Evolutionary conservation across 2,113 vertebrate species (phyloP).

Genomic region (Oryzias curvinotus): DNA sequence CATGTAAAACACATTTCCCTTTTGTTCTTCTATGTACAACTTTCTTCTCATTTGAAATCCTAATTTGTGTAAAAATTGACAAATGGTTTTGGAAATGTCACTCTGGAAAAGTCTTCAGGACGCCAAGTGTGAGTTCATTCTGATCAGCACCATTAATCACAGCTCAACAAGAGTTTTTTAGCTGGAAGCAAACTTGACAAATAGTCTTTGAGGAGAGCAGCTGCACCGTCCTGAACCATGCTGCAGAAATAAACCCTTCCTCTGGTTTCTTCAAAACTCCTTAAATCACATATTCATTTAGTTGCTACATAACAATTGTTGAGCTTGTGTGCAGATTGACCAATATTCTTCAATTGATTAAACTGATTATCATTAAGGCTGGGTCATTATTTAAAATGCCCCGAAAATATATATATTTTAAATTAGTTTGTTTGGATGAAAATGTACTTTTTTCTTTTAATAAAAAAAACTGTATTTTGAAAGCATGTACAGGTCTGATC

Average conservation of each 20-base stretch:
- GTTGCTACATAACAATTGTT: too few species aligned
- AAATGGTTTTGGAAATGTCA: too few species aligned
- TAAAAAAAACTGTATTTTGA: conserved; percentile 35
- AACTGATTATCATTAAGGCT: too few species aligned
- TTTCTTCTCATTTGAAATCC: neutral
- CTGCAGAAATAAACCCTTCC: conserved; percentile 18
- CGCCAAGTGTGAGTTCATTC: neutral
- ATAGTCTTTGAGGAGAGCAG: conserved; percentile 10
- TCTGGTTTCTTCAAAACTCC: conserved; percentile 16
- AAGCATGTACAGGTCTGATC: conserved; percentile 59
- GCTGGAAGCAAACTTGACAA: neutral
- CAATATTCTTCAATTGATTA: too few species aligned
- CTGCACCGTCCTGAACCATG: neutral
- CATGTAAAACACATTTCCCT: neutral
- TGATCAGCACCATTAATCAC: conserved; percentile 13
- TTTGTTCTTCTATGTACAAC: neutral
- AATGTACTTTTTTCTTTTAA: neutral
- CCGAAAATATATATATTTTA: too few species aligned
- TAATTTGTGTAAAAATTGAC: neutral
- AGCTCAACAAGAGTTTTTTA: neutral
- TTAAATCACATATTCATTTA: too few species aligned
- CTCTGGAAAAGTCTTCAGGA: neutral
- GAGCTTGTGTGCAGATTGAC: too few species aligned
- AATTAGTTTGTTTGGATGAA: too few species aligned
- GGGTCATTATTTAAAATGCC: too few species aligned